Percentiles rank a stretch among this genome's conserved stretches.
Conservation (phyloP, 1,140 invertebrate genomes). For the Neoseiulus cucumeris region DNA sequence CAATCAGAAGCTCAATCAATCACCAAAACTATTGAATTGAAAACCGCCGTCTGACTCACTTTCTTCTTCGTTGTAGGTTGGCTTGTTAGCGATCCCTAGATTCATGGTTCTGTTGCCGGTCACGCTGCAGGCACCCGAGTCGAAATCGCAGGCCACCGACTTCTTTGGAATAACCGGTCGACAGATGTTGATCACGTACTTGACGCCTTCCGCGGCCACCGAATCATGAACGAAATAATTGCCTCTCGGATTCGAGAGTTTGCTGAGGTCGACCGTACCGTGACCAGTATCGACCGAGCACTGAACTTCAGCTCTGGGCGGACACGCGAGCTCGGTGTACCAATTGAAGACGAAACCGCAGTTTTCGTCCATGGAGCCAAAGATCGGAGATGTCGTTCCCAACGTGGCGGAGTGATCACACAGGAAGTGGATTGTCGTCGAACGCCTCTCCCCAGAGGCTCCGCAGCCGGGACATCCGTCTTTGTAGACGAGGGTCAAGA, state of each 20-base stretch:
- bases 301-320: background rate
- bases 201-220: constrained; percentile 14
- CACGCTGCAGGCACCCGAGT: constrained; percentile 23
- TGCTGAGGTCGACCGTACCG: constrained; percentile 21
- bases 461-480: constrained; percentile 22
- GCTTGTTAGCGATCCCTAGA: constrained; percentile 13
- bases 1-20: no score
- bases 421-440: constrained; percentile 25
- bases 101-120: constrained; percentile 16
- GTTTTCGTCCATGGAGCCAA: background rate
- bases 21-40: no score
- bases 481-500: constrained; percentile 22
- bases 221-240: constrained; percentile 21
- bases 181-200: constrained; percentile 23
- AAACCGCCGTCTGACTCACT: background rate
- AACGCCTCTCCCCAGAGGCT: constrained; percentile 20
- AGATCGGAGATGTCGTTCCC: background rate
- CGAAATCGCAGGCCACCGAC: constrained; percentile 23
- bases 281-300: background rate
- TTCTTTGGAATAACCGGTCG: constrained; percentile 23
- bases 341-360: background rate
- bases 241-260: constrained; percentile 18
- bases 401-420: constrained; percentile 20
- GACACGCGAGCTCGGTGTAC: constrained; percentile 7
- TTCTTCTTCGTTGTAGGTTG: constrained; percentile 13